Evolutionary conservation across 2,797 vertebrate species (phyloP).

Genomic region (Dendrocincla fuliginosa): DNA sequence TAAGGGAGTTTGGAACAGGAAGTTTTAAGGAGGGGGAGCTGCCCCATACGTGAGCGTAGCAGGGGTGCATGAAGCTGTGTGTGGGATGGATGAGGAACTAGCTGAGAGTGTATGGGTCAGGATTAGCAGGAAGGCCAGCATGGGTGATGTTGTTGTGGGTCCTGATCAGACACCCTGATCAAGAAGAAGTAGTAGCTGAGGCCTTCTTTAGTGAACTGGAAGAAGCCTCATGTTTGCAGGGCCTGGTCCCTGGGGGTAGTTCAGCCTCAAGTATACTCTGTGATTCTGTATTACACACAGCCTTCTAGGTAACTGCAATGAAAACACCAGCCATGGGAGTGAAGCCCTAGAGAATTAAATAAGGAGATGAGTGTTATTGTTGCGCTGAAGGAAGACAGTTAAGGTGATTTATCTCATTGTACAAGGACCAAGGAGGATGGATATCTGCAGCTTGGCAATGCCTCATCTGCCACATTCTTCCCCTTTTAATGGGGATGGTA

Average conservation of each 20-base stretch:
- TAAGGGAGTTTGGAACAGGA: not conserved
- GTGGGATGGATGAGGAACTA: not conserved
- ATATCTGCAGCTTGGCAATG: not conserved
- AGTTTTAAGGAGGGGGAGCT: not conserved
- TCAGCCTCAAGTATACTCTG: not conserved
- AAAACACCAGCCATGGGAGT: not conserved
- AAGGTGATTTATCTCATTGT: not conserved
- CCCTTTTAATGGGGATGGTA: not conserved
- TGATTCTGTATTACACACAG: not conserved
- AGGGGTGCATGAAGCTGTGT: not conserved
- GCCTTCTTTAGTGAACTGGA: not conserved
- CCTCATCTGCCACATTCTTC: not conserved
- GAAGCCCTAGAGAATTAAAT: not conserved
- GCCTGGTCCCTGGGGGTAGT: not conserved
- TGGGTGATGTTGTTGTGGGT: not conserved
- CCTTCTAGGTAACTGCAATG: not conserved
- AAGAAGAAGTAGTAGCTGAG: not conserved
- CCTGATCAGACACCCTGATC: not conserved
- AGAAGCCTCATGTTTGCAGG: not conserved
- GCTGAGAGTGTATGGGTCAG: not conserved
- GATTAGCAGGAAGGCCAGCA: not conserved
- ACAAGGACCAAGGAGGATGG: not conserved
- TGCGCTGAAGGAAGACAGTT: not conserved
- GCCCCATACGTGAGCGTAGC: not conserved
- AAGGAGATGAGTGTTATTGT: not conserved